Conservation (phyloP, 1,140 invertebrate genomes). For the Drosophila pandora region DNA sequence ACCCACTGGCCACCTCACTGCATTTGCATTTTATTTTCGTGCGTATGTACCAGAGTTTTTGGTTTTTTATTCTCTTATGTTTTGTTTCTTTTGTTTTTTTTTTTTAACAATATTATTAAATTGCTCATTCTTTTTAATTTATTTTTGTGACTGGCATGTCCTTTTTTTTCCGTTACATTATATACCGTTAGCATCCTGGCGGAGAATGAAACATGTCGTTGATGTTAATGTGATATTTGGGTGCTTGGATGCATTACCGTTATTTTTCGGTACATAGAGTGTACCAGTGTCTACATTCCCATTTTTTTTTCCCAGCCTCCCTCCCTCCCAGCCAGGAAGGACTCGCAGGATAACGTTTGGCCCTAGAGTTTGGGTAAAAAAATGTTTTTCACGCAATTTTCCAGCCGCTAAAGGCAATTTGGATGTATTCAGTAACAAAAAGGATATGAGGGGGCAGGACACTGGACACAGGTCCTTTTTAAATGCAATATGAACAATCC, state of each 20-base stretch:
- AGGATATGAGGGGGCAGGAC: background rate
- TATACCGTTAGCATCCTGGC: slow-evolving; percentile 3
- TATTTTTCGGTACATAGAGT: slow-evolving; percentile 17
- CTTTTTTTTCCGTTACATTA: slow-evolving; percentile 43
- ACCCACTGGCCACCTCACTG: slow-evolving; percentile 5
- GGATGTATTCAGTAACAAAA: slow-evolving; percentile 11
- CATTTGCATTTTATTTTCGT: slow-evolving; percentile 78
- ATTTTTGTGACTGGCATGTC: slow-evolving; percentile 38
- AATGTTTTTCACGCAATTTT: slow-evolving; percentile 51
- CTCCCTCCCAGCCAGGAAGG: no score
- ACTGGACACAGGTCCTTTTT: background rate
- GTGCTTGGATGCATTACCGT: slow-evolving; percentile 33
- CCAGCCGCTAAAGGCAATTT: slow-evolving; percentile 30
- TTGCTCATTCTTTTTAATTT: slow-evolving; percentile 43
- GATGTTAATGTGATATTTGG: slow-evolving; percentile 68
- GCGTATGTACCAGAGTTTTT: slow-evolving; percentile 60
- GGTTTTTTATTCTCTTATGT: slow-evolving; percentile 19
- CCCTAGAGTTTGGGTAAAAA: slow-evolving; percentile 6
- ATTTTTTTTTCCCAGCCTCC: no score
- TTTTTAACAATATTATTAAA: slow-evolving; percentile 37
- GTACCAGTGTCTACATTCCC: no score
- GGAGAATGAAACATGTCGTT: slow-evolving; percentile 38
- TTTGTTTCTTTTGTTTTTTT: slow-evolving; percentile 47
- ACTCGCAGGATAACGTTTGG: background rate
- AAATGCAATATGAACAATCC: no score